Evolutionary conservation across 2,113 vertebrate species (phyloP).

Genomic region (Blennius ocellaris): DNA sequence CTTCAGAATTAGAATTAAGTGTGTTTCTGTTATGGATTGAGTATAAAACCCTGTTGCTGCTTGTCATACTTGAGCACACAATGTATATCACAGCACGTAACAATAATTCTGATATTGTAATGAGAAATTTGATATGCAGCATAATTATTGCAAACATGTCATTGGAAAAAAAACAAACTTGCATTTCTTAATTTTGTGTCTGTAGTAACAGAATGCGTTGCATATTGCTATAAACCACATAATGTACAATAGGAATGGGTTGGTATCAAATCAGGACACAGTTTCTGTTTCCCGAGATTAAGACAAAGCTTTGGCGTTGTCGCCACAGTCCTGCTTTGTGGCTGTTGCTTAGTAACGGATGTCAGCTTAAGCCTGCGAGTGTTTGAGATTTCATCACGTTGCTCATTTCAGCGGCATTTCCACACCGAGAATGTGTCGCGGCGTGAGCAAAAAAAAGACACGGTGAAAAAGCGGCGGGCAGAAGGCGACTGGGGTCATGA

Average conservation of each 20-base stretch:
- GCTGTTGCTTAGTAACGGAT: conserved; percentile 65
- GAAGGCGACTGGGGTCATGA: conserved; percentile 1
- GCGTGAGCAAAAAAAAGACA: background rate
- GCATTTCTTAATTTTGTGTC: background rate
- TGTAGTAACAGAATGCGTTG: background rate
- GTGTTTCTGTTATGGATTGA: too few species aligned
- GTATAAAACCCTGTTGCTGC: too few species aligned
- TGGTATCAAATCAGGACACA: background rate
- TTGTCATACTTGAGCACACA: too few species aligned
- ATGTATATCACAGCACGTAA: too few species aligned
- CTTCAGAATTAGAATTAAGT: too few species aligned
- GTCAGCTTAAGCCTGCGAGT: conserved; percentile 15
- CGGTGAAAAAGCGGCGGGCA: background rate
- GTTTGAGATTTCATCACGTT: conserved; percentile 33
- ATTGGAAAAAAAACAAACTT: background rate
- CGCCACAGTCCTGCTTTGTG: conserved; percentile 24
- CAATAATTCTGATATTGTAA: too few species aligned
- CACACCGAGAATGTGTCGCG: background rate
- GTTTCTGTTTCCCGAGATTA: background rate
- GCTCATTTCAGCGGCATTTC: conserved; percentile 36
- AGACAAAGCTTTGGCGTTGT: conserved; percentile 48
- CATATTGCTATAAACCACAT: background rate
- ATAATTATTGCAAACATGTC: background rate
- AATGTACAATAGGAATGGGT: background rate
- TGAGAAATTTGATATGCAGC: too few species aligned